These are phyloP conservation scores for Lycocerus yunnanus DNA, from an alignment of 2,888 invertebrate genomes.

Conservation along the genomic window DNA sequence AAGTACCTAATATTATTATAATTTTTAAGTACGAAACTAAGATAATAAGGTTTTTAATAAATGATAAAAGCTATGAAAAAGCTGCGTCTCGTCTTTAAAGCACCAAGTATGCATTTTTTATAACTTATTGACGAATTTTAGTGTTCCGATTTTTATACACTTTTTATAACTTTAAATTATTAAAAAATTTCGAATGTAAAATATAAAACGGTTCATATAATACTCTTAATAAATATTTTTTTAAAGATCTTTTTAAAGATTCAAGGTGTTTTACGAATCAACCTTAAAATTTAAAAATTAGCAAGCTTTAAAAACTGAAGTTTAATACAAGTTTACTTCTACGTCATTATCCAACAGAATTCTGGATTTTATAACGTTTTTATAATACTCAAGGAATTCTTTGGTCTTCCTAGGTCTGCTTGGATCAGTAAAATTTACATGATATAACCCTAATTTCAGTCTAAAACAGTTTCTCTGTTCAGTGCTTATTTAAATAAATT, in stretches of 20 bases:
- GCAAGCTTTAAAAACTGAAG: background rate
- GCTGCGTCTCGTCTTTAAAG: background rate
- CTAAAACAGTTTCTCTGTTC: conserved; percentile 53
- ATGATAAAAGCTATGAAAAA: background rate
- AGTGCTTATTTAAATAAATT: background rate
- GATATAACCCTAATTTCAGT: conserved; percentile 69
- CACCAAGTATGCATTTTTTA: background rate
- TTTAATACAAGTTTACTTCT: background rate
- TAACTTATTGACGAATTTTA: background rate
- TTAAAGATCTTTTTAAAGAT: no score
- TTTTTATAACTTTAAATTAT: background rate
- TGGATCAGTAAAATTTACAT: conserved; percentile 67
- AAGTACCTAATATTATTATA: background rate
- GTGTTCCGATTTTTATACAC: background rate
- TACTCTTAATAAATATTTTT: no score
- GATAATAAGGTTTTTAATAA: background rate
- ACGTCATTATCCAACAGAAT: background rate
- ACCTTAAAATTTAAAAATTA: background rate
- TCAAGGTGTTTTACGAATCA: no score
- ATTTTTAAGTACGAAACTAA: background rate
- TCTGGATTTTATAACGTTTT: conserved; percentile 58
- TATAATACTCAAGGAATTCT: conserved; percentile 64
- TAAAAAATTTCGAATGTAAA: no score
- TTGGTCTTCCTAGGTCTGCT: conserved; percentile 66
- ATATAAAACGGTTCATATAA: no score